Evolutionary conservation across 2,113 vertebrate species (phyloP), one percentile per base, ranked within the genome.

Genomic region (Colistium nudipinnis): DNA sequence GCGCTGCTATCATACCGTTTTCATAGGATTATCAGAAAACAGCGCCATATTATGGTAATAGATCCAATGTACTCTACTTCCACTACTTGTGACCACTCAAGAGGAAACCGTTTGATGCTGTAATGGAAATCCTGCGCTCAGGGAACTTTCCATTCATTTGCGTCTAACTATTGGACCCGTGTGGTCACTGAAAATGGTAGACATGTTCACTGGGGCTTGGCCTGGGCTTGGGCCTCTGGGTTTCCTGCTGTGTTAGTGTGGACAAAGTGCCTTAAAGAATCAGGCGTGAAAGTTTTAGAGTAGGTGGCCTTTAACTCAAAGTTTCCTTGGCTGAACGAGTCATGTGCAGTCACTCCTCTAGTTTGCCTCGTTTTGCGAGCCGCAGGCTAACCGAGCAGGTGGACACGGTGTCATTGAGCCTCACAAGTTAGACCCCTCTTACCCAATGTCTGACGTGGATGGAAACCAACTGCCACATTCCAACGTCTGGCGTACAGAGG

Each of bases 381-480:
- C 20, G 27, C 31, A 31, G 53, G 54, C 51, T 16, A 25, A 60
- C 27, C 9, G 52, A 62, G 49, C 39, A 70, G 36, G 54, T 39
- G 60, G 64, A 55, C 56, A 66, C 35, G 2, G 45, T 51, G 68
- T 35, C 36, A 19, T 0, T 7, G 13, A 73, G 68, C 62, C 17
- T 22, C 39, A 49, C 24, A 27, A 41, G 48, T 27, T 3, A 0
- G 62, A 56, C 67, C 24, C 12, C 12, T 62, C 38, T 82, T 70
- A 63, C 13, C 16, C 70, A 83, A 81, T 25, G 49, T 35, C 31
- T 83, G 85, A 86, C 80, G 63, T 76, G 61, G 22, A 82, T 85
- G 87, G 81, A 87, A 89, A 85, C 45, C 59, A 75, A 57, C 27
- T 43, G 75, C 53, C 36, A 31, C 81, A 86, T 87, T 87, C 87